Percentiles rank a stretch among this genome's conserved stretches.
Conservation (phyloP, 2,113 vertebrate species). For the Melanocharis versteri region DNA sequence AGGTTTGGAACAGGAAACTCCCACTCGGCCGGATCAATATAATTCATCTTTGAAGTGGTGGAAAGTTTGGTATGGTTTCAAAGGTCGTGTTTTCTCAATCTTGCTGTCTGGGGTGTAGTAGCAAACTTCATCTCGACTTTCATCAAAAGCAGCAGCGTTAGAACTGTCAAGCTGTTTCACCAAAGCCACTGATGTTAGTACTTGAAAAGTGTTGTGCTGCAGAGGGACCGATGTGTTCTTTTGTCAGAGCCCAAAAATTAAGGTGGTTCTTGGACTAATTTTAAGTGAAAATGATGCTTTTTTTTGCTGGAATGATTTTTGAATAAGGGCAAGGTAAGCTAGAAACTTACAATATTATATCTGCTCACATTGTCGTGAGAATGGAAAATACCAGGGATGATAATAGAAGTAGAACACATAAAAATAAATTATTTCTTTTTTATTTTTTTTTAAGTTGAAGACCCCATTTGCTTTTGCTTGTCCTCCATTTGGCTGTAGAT, state of each 20-base stretch:
- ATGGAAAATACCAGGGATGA: not conserved
- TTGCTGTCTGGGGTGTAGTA: not conserved
- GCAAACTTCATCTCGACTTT: not conserved
- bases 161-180: not conserved
- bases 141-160: not conserved
- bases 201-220: not conserved
- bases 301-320: not conserved
- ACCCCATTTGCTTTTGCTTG: conserved; percentile 58
- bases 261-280: not conserved
- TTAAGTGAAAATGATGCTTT: not conserved
- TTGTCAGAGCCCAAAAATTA: not conserved
- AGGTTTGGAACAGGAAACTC: not conserved
- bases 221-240: not conserved
- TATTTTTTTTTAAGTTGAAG: conserved; percentile 1
- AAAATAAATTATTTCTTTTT: not conserved
- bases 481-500: conserved; percentile 73
- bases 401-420: conserved; percentile 21
- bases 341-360: not conserved
- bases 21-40: not conserved
- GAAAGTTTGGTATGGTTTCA: not conserved
- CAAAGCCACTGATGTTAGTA: not conserved
- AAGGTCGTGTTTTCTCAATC: not conserved
- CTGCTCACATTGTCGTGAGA: not conserved
- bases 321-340: not conserved
- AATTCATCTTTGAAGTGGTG: not conserved